Evolutionary conservation across 2,888 invertebrate species (phyloP).

Genomic region (Eugnorisma glareosa): DNA sequence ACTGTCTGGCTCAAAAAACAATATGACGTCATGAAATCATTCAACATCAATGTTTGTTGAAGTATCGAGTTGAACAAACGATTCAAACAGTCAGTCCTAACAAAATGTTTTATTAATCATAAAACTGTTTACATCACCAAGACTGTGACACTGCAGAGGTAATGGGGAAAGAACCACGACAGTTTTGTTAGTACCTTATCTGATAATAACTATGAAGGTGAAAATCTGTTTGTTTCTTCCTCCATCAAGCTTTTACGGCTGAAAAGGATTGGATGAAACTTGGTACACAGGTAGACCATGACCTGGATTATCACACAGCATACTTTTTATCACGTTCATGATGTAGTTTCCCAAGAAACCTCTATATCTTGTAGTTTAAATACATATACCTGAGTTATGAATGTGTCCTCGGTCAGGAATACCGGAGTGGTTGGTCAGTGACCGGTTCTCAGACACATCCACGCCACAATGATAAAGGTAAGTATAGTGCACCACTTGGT

Average conservation of each 20-base stretch:
- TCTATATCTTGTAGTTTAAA: not conserved
- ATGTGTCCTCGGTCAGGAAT: slow-evolving; percentile 64
- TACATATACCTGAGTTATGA: slow-evolving; percentile 14
- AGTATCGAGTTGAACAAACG: slow-evolving; percentile 37
- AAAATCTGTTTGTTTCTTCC: not conserved
- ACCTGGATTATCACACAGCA: no score
- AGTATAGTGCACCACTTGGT: slow-evolving; percentile 47
- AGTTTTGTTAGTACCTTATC: not conserved
- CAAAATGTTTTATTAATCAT: slow-evolving; percentile 40
- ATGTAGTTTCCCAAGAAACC: not conserved
- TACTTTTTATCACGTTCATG: not conserved
- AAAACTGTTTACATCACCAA: slow-evolving; percentile 25
- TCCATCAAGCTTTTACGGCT: not conserved
- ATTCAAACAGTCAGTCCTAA: slow-evolving; percentile 38
- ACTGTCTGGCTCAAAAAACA: slow-evolving; percentile 30
- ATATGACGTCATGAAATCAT: slow-evolving; percentile 46
- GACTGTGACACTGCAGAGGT: slow-evolving; percentile 3
- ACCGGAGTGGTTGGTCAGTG: slow-evolving; percentile 43
- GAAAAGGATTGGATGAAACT: not conserved
- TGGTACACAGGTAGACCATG: not conserved
- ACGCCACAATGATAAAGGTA: slow-evolving; percentile 41
- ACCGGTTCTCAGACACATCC: slow-evolving; percentile 69
- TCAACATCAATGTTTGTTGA: slow-evolving; percentile 48
- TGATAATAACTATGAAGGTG: not conserved
- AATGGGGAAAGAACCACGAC: not conserved